Conservation (phyloP, 2,888 invertebrate genomes). For the Oxytorus armatus region DNA sequence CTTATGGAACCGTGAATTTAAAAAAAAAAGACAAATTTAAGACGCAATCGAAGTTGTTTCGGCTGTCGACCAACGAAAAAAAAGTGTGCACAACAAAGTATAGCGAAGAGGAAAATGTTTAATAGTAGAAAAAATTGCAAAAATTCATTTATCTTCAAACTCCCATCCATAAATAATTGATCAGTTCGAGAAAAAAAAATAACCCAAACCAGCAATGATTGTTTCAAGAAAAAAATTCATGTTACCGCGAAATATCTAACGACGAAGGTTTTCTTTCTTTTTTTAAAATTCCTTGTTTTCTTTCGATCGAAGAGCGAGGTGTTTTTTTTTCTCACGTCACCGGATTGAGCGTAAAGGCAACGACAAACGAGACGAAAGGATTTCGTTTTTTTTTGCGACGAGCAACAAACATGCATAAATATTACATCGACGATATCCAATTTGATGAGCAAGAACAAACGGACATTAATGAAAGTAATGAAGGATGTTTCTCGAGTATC, state of each 20-base stretch:
- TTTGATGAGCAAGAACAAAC: not conserved
- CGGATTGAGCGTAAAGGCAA: constrained; percentile 2
- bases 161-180: constrained; percentile 7
- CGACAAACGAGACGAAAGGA: not conserved
- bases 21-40: not conserved
- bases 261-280: constrained; percentile 38
- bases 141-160: constrained; percentile 35
- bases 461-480: not conserved
- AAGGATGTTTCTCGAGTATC: constrained; percentile 77
- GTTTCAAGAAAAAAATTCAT: constrained; percentile 21
- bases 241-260: constrained; percentile 49
- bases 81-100: constrained; percentile 30
- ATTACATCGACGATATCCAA: not conserved
- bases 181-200: constrained; percentile 13
- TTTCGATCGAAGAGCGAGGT: constrained; percentile 41
- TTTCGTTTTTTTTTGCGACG: not conserved
- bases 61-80: too few species aligned
- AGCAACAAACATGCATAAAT: constrained; percentile 1
- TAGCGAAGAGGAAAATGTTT: constrained; percentile 4
- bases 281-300: constrained; percentile 34
- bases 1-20: constrained; percentile 24
- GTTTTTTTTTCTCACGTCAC: constrained; percentile 18
- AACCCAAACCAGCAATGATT: constrained; percentile 11
- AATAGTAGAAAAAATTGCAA: constrained; percentile 24
- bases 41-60: not conserved